Evolutionary conservation across 2,888 invertebrate species (phyloP), one percentile per base, ranked within the genome.

Genomic region (Bhutanitis thaidina): DNA sequence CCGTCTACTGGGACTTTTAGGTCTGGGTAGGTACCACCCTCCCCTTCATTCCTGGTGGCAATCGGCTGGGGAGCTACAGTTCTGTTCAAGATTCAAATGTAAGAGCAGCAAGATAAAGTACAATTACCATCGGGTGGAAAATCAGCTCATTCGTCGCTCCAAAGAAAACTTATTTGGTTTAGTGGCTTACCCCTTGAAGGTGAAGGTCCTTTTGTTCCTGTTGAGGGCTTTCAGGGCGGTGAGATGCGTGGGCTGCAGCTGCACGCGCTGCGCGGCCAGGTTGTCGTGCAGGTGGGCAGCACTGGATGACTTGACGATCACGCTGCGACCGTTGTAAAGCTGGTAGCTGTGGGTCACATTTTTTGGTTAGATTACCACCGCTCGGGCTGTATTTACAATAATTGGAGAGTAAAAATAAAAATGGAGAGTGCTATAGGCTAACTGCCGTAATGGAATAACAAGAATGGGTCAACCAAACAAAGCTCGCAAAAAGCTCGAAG

Each of bases 391-490:
- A n/a, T n/a, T n/a, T n/a, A n/a, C n/a, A n/a, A n/a, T n/a, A n/a
- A n/a, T n/a, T n/a, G n/a, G n/a, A n/a, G n/a, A n/a, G n/a, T n/a
- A n/a, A n/a, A n/a, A n/a, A n/a, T n/a, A n/a, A n/a, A n/a, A n/a
- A n/a, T n/a, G n/a, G n/a, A n/a, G n/a, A n/a, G 58, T 57, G 58
- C 66, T 59, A 56, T 62, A 64, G 56, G 74, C 70, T 80, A 25
- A 80, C 74, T 82, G 60, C 61, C 61, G 65, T 68, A 74, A 77
- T 74, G 68, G 75, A 80, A 77, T 35, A 78, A 77, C 82, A 82
- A 82, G 27, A 80, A 77, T 67, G 65, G 57, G 55, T 87, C 86
- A 83, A 82, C 85, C 87, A 84, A 81, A 86, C 81, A 84, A 78
- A 77, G 78, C 80, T 66, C 64, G 72, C 68, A 54, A 46, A 66